Percentiles rank a stretch among this genome's conserved stretches.
Evolutionary conservation across 1,140 invertebrate genomes (phyloP).

Genomic region (Dufourea novaeangliae): DNA sequence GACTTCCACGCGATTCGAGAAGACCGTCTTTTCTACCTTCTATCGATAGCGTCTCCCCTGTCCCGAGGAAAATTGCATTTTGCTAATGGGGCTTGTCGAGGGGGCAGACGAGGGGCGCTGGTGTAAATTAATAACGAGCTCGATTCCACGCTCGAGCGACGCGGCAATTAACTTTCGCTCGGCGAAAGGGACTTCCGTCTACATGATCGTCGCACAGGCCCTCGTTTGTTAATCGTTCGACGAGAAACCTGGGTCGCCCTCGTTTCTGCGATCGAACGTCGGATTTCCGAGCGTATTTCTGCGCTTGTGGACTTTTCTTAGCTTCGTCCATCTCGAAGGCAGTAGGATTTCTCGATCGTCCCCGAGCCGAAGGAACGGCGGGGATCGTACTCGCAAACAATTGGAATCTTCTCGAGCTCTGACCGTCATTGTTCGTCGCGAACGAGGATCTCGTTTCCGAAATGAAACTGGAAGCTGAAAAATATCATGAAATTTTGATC

Average conservation of each 20-base stretch:
- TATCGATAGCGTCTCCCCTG: background rate
- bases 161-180: constrained; percentile 7
- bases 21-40: background rate
- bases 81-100: background rate
- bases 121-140: constrained; percentile 22
- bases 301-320: too few relatives aligned
- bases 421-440: background rate
- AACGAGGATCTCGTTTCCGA: background rate
- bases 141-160: constrained; percentile 3
- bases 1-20: background rate
- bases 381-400: background rate
- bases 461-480: too few relatives aligned
- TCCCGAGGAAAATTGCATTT: background rate
- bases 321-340: too few relatives aligned
- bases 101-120: background rate
- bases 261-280: background rate
- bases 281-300: constrained; percentile 6
- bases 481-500: too few relatives aligned
- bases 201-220: background rate
- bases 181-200: background rate
- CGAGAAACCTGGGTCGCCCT: background rate
- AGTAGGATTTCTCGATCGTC: too few relatives aligned
- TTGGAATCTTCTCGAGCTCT: background rate
- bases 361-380: too few relatives aligned
- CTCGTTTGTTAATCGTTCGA: constrained; percentile 9